Conservation (phyloP, 2,113 vertebrate genomes). For the Panthera leo region DNA sequence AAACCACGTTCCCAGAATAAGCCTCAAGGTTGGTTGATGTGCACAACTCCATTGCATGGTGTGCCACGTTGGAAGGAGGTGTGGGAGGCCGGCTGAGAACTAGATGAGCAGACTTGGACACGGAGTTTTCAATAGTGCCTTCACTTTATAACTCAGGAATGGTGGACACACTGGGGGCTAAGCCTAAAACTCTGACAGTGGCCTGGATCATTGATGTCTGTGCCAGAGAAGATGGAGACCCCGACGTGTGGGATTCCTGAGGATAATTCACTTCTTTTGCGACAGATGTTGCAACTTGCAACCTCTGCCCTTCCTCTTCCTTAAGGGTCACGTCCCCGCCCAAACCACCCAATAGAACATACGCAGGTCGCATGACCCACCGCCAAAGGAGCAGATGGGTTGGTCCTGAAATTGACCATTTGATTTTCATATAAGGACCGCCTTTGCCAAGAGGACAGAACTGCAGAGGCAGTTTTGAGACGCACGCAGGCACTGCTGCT, state of each 20-base stretch:
- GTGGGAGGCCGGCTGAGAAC: neutral
- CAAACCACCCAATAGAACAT: neutral
- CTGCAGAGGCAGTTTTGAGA: neutral
- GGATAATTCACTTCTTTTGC: neutral
- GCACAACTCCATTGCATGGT: rapidly evolving
- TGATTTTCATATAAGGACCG: neutral
- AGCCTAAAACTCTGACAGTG: neutral
- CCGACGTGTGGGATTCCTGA: neutral
- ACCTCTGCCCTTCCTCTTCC: neutral
- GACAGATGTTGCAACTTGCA: neutral
- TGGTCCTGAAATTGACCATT: neutral
- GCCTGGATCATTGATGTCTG: neutral
- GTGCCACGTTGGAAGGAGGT: neutral
- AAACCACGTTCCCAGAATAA: neutral
- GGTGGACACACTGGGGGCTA: neutral
- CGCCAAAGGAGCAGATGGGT: neutral
- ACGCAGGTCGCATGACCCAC: neutral
- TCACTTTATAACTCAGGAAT: neutral
- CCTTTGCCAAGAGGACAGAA: neutral
- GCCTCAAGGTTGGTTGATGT: neutral
- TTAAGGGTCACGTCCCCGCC: no score
- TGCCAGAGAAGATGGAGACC: neutral
- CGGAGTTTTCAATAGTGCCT: neutral
- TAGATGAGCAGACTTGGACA: neutral
- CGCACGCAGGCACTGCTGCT: no score